Evolutionary conservation across 2,113 vertebrate genomes (phyloP), one percentile per base, ranked within the genome.

Genomic region (Fregata magnificens): DNA sequence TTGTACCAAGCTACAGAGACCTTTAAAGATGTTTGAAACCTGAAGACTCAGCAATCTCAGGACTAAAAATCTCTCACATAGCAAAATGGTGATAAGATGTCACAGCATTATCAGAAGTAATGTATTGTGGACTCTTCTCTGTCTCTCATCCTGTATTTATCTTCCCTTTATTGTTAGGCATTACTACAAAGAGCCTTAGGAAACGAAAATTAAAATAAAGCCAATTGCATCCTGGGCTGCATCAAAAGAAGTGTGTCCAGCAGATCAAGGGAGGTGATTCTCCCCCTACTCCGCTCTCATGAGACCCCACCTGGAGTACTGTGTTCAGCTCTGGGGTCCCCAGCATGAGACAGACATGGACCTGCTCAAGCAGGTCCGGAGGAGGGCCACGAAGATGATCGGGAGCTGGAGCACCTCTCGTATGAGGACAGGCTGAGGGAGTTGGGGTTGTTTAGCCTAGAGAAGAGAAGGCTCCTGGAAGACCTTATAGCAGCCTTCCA

Each of bases 251-350:
- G 53, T 1, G 5, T 14, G 24, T 11, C 34, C 38, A 82, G 45
- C 18, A 82, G 38, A 22, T 8, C 0, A 0, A 67, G 18, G 38
- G 19, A 74, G 36, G 8, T 6, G 9, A 74, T 45, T 52, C 21
- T 52, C 4, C 12, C 32, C n/a, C 31, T 50, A 5, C 24, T 52
- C 45, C 0, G 3, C 13, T 66, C 38, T 61, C 1, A 0, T 36
- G 26, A 66, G 77, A 58, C 13, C 16, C 42, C n/a, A 38, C 36
- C 31, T 53, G 31, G 7, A 52, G 36, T 32, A 13, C 44, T 21
- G 31, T 1, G 2, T 36, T 24, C 76, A 62, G 65, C 36, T 65
- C 59, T 28, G 32, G 53, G 8, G 32, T 8, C 34, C 16, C 7
- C 70, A 67, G 3, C 28, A 4, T 13, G 34, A 59, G 44, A 19